phyloP scores from a whole-genome alignment of 2,113 vertebrate genomes.

The Mustela lutreola region DNA sequence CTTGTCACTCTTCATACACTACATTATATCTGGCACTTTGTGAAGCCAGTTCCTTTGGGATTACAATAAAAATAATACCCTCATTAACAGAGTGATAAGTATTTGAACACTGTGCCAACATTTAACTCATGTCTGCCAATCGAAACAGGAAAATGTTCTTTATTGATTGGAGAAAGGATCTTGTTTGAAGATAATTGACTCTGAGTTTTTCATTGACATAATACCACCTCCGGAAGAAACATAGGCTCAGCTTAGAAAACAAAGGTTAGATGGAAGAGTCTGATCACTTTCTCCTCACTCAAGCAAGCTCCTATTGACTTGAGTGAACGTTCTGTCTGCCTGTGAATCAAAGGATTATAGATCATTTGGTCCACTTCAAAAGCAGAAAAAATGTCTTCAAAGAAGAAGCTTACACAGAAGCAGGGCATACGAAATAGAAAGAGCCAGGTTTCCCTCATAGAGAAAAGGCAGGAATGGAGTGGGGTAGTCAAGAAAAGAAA shows the following conservation, averaged over 20 bases:
- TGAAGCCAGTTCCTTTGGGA: conserved; percentile 13
- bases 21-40: conserved; percentile 43
- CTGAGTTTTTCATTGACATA: conserved; percentile 63
- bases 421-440: not conserved
- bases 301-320: conserved; percentile 47
- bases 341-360: conserved; percentile 63
- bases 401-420: not conserved
- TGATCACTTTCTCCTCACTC: conserved; percentile 65
- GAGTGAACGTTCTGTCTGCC: conserved; percentile 34
- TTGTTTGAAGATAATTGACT: conserved; percentile 69
- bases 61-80: conserved; percentile 37
- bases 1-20: conserved; percentile 54
- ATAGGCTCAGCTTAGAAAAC: conserved; percentile 63
- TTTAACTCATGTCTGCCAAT: conserved; percentile 61
- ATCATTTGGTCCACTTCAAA: conserved; percentile 35
- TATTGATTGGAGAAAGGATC: conserved; percentile 64
- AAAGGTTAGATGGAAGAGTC: conserved; percentile 47
- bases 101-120: conserved; percentile 69
- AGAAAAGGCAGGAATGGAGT: not conserved
- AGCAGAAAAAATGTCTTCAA: conserved; percentile 5
- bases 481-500: not conserved
- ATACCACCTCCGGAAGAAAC: conserved; percentile 67
- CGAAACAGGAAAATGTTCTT: conserved; percentile 71
- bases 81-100: conserved; percentile 73
- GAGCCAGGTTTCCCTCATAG: not conserved